Conservation (phyloP, 2,113 vertebrate genomes). For the Thomomys bottae region DNA sequence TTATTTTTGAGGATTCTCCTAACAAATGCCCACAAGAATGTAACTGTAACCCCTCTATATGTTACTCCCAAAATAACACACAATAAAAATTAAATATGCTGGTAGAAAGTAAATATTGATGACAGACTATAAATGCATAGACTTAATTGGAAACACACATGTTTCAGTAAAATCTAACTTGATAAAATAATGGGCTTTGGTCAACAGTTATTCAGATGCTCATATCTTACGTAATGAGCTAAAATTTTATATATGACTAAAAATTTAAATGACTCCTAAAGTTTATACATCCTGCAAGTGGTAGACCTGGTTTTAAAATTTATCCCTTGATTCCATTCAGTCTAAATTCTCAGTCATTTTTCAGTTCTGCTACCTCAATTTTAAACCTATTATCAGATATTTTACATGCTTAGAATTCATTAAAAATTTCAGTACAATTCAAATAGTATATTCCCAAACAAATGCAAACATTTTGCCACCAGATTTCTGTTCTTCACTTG, state of each 20-base stretch:
- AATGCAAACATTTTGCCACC: background rate
- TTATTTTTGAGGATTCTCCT: too few relatives aligned
- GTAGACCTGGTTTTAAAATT: slow-evolving; percentile 63
- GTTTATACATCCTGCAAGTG: slow-evolving; percentile 62
- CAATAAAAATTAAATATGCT: background rate
- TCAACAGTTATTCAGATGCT: slow-evolving; percentile 41
- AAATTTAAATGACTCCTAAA: slow-evolving; percentile 58
- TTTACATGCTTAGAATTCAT: slow-evolving; percentile 56
- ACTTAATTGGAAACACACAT: background rate
- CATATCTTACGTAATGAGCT: slow-evolving; percentile 31
- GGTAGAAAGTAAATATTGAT: background rate
- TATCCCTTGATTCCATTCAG: slow-evolving; percentile 63
- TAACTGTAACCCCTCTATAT: too few relatives aligned
- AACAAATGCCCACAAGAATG: too few relatives aligned
- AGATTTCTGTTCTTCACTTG: background rate
- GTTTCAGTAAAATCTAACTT: background rate
- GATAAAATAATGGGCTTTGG: background rate
- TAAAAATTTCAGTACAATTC: slow-evolving; percentile 2
- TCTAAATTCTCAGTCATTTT: slow-evolving; percentile 52
- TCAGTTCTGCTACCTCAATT: slow-evolving; percentile 61
- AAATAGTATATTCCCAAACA: background rate
- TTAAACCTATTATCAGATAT: slow-evolving; percentile 60
- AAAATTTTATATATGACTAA: slow-evolving; percentile 65
- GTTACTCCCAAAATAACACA: too few relatives aligned
- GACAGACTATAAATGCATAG: background rate